phyloP scores from a whole-genome alignment of 1,140 invertebrate species.

The Linepithema humile region DNA sequence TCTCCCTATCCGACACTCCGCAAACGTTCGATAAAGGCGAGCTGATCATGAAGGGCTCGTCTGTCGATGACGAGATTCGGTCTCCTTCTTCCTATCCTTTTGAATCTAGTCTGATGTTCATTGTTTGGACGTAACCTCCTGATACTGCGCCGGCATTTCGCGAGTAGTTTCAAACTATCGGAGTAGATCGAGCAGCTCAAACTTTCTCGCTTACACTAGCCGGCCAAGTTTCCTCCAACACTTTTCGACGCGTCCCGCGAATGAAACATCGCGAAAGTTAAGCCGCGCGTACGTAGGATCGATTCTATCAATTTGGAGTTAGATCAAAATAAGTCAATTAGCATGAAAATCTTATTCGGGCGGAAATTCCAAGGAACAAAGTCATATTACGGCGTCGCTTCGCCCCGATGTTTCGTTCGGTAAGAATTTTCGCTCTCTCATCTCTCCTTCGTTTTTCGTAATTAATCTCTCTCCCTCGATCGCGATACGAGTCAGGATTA shows the following conservation, averaged over 20 bases:
- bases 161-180: slow-evolving; percentile 44
- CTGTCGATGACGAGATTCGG: slow-evolving; percentile 44
- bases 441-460: background rate
- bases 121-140: slow-evolving; percentile 48
- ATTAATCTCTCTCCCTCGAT: background rate
- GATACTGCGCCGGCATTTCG: slow-evolving; percentile 26
- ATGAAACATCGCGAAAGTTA: slow-evolving; percentile 27
- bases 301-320: background rate
- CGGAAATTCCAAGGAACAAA: background rate
- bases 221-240: slow-evolving; percentile 44
- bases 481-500: background rate
- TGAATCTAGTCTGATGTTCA: slow-evolving; percentile 1
- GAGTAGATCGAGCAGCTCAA: slow-evolving; percentile 45
- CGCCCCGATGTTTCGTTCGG: background rate
- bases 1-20: background rate
- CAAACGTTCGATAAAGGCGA: slow-evolving; percentile 61
- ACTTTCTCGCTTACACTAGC: slow-evolving; percentile 25
- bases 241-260: slow-evolving; percentile 15
- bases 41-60: slow-evolving; percentile 43
- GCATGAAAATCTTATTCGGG: background rate
- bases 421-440: background rate
- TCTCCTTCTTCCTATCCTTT: slow-evolving; percentile 31
- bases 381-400: no score
- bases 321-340: background rate
- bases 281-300: background rate